Conservation (phyloP, 2,888 invertebrate species). For the Myopa tessellatipennis region DNA sequence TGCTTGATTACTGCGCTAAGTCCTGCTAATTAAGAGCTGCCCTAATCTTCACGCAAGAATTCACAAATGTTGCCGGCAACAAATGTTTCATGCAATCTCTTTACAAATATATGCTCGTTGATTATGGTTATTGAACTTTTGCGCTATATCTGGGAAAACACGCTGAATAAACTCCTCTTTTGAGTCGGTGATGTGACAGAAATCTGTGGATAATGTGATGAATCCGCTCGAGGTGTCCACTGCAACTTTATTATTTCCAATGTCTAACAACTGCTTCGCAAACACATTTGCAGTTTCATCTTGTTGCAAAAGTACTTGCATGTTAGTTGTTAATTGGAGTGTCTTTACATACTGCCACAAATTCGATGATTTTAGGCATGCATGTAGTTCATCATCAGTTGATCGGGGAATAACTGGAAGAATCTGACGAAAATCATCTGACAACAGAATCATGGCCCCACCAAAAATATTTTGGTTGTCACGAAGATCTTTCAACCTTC, state of each 20-base stretch:
- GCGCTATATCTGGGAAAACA: too few relatives aligned
- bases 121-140: too few relatives aligned
- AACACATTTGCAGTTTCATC: slow-evolving; percentile 14
- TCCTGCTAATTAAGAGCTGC: too few relatives aligned
- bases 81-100: too few relatives aligned
- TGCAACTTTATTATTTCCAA: slow-evolving; percentile 23
- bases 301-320: slow-evolving; percentile 9
- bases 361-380: slow-evolving; percentile 41
- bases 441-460: slow-evolving; percentile 37
- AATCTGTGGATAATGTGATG: slow-evolving; percentile 48
- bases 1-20: too few relatives aligned
- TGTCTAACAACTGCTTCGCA: slow-evolving; percentile 31
- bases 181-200: slow-evolving; percentile 6
- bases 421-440: slow-evolving; percentile 43
- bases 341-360: slow-evolving; percentile 35
- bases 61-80: too few relatives aligned
- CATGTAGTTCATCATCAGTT: slow-evolving; percentile 13
- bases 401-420: slow-evolving; percentile 37
- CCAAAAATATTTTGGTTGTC: slow-evolving; percentile 7
- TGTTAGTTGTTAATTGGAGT: slow-evolving; percentile 7
- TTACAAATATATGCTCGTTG: too few relatives aligned
- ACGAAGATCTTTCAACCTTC: slow-evolving; percentile 14
- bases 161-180: too few relatives aligned
- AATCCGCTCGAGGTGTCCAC: slow-evolving; percentile 39
- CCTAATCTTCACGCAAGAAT: too few relatives aligned